Evolutionary conservation across 2,113 vertebrate genomes (phyloP).

Genomic region (Antidorcas marsupialis): DNA sequence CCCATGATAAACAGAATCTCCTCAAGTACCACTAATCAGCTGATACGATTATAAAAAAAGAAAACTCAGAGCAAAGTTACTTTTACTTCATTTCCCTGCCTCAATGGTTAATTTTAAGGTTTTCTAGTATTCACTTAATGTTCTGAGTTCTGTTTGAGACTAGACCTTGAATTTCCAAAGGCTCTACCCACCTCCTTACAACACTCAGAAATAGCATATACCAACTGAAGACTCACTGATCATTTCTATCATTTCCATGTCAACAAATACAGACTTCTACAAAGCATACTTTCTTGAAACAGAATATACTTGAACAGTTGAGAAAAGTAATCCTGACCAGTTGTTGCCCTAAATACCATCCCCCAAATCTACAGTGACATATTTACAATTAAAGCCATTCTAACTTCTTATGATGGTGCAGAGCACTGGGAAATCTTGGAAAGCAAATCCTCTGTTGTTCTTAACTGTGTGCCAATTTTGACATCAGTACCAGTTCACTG

Average conservation of each 20-base stretch:
- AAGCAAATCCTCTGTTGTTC: background rate
- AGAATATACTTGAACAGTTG: background rate
- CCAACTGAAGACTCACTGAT: background rate
- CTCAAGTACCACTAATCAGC: background rate
- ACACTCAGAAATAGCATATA: background rate
- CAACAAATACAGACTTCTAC: background rate
- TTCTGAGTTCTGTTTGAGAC: background rate
- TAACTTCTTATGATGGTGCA: background rate
- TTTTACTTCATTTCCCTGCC: slow-evolving; percentile 8
- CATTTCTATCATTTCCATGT: background rate
- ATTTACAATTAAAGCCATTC: background rate
- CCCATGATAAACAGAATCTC: background rate
- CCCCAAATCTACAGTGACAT: slow-evolving; percentile 26
- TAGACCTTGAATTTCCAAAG: background rate
- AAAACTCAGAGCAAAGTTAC: slow-evolving; percentile 14
- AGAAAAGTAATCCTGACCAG: background rate
- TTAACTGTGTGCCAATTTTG: background rate
- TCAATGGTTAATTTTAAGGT: background rate
- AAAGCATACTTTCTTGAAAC: background rate
- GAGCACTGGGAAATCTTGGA: background rate
- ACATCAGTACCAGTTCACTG: background rate
- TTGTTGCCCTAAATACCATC: slow-evolving; percentile 17
- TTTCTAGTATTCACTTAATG: background rate
- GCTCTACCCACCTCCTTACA: background rate
- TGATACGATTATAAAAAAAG: background rate